Evolutionary conservation across 2,888 invertebrate species (phyloP).

Genomic region (Caenorhabditis plicata): DNA sequence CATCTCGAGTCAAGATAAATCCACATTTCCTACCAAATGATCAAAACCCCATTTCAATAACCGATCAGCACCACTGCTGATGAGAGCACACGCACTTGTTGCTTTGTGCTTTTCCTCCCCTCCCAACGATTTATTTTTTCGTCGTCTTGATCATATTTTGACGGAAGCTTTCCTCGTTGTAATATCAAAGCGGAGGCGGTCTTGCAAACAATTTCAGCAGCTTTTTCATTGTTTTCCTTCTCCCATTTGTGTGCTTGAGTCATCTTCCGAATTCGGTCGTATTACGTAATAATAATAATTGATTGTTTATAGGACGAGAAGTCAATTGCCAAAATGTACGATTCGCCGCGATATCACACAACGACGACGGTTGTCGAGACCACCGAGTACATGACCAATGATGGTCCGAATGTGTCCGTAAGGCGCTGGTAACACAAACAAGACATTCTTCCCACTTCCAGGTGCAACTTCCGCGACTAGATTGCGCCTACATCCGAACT

Average conservation of each 20-base stretch:
- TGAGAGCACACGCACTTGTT: no score
- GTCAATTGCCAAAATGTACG: conserved; percentile 24
- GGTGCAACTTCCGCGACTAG: conserved; percentile 70
- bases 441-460: conserved; percentile 10
- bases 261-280: not conserved
- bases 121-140: no score
- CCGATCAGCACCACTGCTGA: no score
- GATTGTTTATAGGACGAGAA: conserved; percentile 15
- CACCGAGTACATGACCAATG: conserved; percentile 44
- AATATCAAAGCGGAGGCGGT: not conserved
- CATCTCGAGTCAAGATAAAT: no score
- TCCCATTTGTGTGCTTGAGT: not conserved
- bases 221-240: not conserved
- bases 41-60: no score
- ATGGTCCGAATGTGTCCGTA: conserved; percentile 43
- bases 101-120: no score
- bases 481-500: conserved; percentile 75
- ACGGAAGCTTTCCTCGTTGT: conserved; percentile 11
- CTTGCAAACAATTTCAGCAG: not conserved
- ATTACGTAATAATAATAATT: conserved; percentile 1
- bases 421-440: not conserved
- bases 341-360: conserved; percentile 40
- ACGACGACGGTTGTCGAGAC: conserved; percentile 52
- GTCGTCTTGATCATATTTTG: no score
- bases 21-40: no score